Percentiles rank a stretch among this genome's conserved stretches.
phyloP scores from a whole-genome alignment of 2,797 vertebrate genomes.

The Triplophysa yarkandensis region DNA sequence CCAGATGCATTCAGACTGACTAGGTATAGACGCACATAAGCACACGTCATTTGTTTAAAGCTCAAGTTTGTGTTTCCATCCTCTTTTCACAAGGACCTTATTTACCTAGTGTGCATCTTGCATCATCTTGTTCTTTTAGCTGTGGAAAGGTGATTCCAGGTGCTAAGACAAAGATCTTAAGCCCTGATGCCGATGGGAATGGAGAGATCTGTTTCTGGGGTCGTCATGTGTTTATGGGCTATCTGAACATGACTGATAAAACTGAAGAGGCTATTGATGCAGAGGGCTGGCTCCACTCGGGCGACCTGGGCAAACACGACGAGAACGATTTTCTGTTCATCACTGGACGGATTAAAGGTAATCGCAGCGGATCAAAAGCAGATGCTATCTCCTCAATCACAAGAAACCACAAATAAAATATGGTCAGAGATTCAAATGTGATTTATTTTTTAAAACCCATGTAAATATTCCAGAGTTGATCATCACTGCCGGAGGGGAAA shows the following conservation, averaged over 20 bases:
- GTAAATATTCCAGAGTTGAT: slow-evolving; percentile 83
- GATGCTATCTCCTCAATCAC: not conserved
- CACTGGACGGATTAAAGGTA: slow-evolving; percentile 95
- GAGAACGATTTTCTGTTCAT: slow-evolving; percentile 85
- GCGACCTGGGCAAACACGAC: slow-evolving; percentile 88
- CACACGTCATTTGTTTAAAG: not conserved
- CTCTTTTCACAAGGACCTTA: not conserved
- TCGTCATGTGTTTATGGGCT: slow-evolving; percentile 97
- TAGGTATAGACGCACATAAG: slow-evolving; percentile 81
- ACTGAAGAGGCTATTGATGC: slow-evolving; percentile 82
- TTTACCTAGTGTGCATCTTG: not conserved
- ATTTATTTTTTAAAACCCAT: slow-evolving; percentile 22
- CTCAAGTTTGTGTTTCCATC: not conserved
- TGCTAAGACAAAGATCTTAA: slow-evolving; percentile 80
- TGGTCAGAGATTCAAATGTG: not conserved
- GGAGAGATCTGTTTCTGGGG: slow-evolving; percentile 94
- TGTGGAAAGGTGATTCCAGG: slow-evolving; percentile 84
- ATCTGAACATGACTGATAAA: slow-evolving; percentile 85
- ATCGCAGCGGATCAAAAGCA: not conserved
- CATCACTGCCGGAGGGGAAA: slow-evolving; percentile 92
- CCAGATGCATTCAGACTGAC: slow-evolving; percentile 71
- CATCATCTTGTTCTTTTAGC: slow-evolving; percentile 65
- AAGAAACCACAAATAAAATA: not conserved
- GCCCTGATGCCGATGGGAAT: slow-evolving; percentile 72
- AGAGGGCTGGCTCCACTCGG: slow-evolving; percentile 92